Conservation (phyloP, 2,113 vertebrate species). For the Megalops atlanticus region DNA sequence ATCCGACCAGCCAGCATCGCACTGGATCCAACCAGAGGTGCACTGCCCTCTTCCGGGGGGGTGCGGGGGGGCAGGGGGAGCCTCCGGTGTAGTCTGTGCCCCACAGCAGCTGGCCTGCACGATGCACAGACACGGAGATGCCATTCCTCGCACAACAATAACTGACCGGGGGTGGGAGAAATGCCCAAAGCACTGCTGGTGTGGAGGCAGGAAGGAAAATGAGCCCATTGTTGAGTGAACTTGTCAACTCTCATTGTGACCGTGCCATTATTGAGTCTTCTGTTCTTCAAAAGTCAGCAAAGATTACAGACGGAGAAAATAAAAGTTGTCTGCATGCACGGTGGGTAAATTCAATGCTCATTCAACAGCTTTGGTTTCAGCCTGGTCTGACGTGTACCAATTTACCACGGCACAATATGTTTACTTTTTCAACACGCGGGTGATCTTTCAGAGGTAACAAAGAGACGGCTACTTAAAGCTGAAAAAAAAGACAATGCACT, state of each 20-base stretch:
- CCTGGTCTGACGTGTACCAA: not conserved
- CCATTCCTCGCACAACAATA: conserved; percentile 12
- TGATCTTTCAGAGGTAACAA: not conserved
- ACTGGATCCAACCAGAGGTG: too few species aligned
- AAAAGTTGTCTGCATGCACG: not conserved
- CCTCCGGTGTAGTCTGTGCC: not conserved
- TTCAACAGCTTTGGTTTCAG: not conserved
- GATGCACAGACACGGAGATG: conserved; percentile 7
- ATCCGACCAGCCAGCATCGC: too few species aligned
- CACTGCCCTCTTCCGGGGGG: too few species aligned
- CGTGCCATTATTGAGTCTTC: conserved; percentile 55
- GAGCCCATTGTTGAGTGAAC: conserved; percentile 67
- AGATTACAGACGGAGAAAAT: not conserved
- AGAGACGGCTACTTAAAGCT: not conserved
- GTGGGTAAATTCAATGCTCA: not conserved
- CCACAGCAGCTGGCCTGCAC: not conserved
- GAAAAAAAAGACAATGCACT: not conserved
- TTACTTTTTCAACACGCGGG: not conserved
- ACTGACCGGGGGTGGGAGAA: conserved; percentile 56
- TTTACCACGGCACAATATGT: not conserved
- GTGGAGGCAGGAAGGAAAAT: conserved; percentile 65
- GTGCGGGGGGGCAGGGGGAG: not conserved
- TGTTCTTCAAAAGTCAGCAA: conserved; percentile 25
- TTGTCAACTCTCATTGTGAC: conserved; percentile 63
- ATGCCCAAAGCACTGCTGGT: not conserved